Conservation (phyloP, 2,113 vertebrate genomes). For the Pimephales promelas region DNA sequence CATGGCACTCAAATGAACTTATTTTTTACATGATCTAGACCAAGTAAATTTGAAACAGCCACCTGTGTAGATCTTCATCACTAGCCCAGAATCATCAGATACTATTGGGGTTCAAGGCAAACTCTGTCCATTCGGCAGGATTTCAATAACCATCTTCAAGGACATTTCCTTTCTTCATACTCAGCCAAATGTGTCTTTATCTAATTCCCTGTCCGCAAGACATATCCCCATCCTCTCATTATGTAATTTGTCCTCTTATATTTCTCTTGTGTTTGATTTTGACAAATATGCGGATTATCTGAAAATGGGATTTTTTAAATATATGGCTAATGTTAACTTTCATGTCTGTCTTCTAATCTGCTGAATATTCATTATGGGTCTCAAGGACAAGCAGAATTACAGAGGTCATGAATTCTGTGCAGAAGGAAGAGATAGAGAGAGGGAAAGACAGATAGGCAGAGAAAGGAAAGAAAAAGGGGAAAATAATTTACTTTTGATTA, state of each 20-base stretch:
- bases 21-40: background rate
- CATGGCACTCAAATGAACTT: constrained; percentile 3
- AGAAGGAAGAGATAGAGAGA: constrained; percentile 20
- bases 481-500: constrained; percentile 54
- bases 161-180: constrained; percentile 48
- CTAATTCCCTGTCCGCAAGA: constrained; percentile 46
- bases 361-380: constrained; percentile 60
- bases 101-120: background rate
- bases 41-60: background rate
- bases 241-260: constrained; percentile 59
- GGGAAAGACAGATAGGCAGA: constrained; percentile 4
- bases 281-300: constrained; percentile 65
- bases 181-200: constrained; percentile 54
- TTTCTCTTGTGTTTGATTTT: constrained; percentile 64
- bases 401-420: constrained; percentile 60
- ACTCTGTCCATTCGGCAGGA: background rate
- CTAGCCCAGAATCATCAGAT: background rate
- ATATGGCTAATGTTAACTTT: constrained; percentile 63
- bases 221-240: constrained; percentile 57
- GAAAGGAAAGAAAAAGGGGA: constrained; percentile 8
- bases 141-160: constrained; percentile 57
- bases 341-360: constrained; percentile 62
- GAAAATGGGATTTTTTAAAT: constrained; percentile 61
- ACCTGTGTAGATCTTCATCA: background rate
- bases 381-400: constrained; percentile 61